Base-by-base conservation (phyloP, 2,797 vertebrate species). In the Fistularia commersonii region DNA sequence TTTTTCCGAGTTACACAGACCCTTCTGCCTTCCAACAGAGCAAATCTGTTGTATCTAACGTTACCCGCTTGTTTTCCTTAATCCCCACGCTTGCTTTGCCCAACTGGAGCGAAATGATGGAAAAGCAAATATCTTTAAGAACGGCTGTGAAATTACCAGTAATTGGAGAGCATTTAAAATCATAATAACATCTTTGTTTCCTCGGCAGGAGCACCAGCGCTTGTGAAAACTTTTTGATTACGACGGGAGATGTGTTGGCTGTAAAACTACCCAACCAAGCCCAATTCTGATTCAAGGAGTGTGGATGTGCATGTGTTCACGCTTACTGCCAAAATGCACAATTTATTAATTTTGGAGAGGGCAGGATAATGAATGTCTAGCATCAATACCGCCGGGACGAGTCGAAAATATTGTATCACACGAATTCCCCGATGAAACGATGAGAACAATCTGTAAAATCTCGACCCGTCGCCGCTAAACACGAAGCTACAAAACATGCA, bases 91-190 rank as follows among this genome's bases (percentile, higher is more conserved):
- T 61, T 49, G 61, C 64, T 74, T 74, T 67, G 51, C 57, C 72
- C 81, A 67, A 62, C 61, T 46, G 48, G 52, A 78, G 73, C 73
- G 70, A 73, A 81, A 65, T 64, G 63, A 80, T 61, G 81, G 67
- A 83, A 81, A 75, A 76, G 56, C 79, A 86, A 83, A 85, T 78
- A 76, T 84, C 87, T 88, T 70, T 61, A 83, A 84, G 80, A 86
- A 74, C 81, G 76, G 72, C 76, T 13, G 64, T 62, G 79, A 80
- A 85, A 87, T 87, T 83, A 82, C 55, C 72, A 64, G 56, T 86
- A 88, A 88, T 87, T 84, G 82, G 81, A 81, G 81, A 84, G 76
- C 79, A 84, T 85, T 88, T 88, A 86, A 85, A 86, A 81, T 67
- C 82, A 85, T 88, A 81, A 87, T 85, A 85, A 86, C 79, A 76